Conservation (phyloP, 2,888 invertebrate species). For the Euzophera pinguis region DNA sequence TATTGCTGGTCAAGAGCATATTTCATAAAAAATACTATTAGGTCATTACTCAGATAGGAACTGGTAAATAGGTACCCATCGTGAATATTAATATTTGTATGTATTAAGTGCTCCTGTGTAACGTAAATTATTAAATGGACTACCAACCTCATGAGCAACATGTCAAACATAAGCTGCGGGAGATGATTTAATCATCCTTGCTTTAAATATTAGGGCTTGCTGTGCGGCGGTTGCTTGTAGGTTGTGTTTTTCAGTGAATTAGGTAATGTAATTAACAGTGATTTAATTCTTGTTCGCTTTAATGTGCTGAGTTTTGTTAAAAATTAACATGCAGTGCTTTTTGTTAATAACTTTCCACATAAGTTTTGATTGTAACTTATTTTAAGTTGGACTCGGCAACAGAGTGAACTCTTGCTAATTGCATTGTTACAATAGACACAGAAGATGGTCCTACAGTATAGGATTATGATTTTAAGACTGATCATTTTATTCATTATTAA, state of each 20-base stretch:
- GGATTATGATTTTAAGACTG: slow-evolving; percentile 72
- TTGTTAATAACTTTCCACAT: slow-evolving; percentile 60
- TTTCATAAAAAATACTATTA: slow-evolving; percentile 39
- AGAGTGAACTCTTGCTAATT: slow-evolving; percentile 55
- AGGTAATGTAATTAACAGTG: slow-evolving; percentile 46
- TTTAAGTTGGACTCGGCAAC: slow-evolving; percentile 72
- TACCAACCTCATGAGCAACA: slow-evolving; percentile 39
- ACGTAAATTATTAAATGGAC: slow-evolving; percentile 29
- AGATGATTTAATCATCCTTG: slow-evolving; percentile 42
- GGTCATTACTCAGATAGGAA: slow-evolving; percentile 34
- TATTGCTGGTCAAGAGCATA: slow-evolving; percentile 47
- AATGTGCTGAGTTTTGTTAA: slow-evolving; percentile 58
- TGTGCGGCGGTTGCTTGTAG: slow-evolving; percentile 28
- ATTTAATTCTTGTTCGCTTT: slow-evolving; percentile 56
- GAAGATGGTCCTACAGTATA: slow-evolving; percentile 45
- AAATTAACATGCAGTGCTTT: slow-evolving; percentile 69
- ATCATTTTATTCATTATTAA: slow-evolving; percentile 75
- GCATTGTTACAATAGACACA: slow-evolving; percentile 45
- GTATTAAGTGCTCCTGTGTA: slow-evolving; percentile 21
- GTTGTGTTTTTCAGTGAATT: slow-evolving; percentile 37
- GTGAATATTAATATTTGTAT: slow-evolving; percentile 18
- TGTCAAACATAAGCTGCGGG: slow-evolving; percentile 28
- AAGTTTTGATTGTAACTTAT: slow-evolving; percentile 57
- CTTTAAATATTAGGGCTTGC: slow-evolving; percentile 23
- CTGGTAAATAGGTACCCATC: slow-evolving; percentile 19